Base-by-base conservation (phyloP, 1,140 invertebrate genomes). In the Delia radicum region DNA sequence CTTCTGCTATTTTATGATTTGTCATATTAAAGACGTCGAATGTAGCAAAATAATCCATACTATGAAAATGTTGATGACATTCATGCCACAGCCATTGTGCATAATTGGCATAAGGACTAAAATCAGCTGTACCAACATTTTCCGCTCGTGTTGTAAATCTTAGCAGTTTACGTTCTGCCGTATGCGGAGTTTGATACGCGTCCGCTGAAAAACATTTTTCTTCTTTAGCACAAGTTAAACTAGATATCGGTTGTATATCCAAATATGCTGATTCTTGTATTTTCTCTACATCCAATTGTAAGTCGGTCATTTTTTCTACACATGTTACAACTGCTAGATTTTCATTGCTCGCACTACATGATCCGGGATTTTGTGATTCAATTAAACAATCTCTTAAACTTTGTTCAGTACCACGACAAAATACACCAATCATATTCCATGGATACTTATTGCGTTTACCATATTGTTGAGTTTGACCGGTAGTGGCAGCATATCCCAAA, bases 1-100 rank as follows among this genome's bases (percentile, higher is more conserved):
- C 97, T 85, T 98, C 95, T 0, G 97, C 97, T 0, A 98, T 91
- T 81, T 91, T 90, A 65, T 87, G 89, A 0, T 95, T 95, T n/a
- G 80, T 85, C 0, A 80, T 77, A 85, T 97, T 92, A 55, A 96
- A 89, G 13, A 99, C 90, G 82, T 99, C 96, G 84, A 98, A 99
- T 10, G 94, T 95, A 1, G 97, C 96, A 83, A 99, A 99, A 6
- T 98, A 93, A 86, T 98, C 96, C 96, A 99, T 98, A 83, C 96
- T 98, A 87, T 99, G 97, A 85, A 97, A 99, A 86, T 99, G 97
- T 91, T 95, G 93, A 84, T 98, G 97, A 88, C 97, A 99, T 85
- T 95, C 92, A 87, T 99, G 97, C 95, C 96, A 99, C 85, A 97
- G 91, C 97, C 97, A 99, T 15, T 96, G 87, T 84, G 94, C 92